Base-by-base conservation (phyloP, 2,888 invertebrate genomes). In the Mythimna vitellina region DNA sequence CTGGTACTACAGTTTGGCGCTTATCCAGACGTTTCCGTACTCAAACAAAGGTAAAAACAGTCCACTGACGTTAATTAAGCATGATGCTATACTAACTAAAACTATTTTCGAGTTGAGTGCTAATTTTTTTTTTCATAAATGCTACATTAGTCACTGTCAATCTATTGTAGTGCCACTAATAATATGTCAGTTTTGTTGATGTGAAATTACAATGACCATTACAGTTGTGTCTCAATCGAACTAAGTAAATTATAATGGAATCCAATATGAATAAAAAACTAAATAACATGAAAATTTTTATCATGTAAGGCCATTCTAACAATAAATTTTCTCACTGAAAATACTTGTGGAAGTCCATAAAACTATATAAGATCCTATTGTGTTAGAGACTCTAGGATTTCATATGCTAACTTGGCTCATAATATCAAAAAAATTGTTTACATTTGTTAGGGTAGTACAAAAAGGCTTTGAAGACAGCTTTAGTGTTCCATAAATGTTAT, bases 1-100 rank as follows among this genome's bases (percentile, higher is more conserved):
- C 82, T 86, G 85, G 81, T 84, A 86, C 84, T 83, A 79, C 85
- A 84, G 87, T 80, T 92, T 92, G 92, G 91, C 92, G 88, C 84
- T 80, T 83, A 78, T 91, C 92, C 92, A 92, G 91, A 80, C 82
- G 78, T 85, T 85, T 83, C 79, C 83, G 84, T 85, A 79, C 69
- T 84, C 82, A 81, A 82, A 81, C 76, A 85, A 89, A 92, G 91
- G 92, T 91, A 92, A 90, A 89, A 87, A 79, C 85, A 76, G 80
- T 72, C 73, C 58, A 80, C 82, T 86, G 85, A 87, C 83, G 86
- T 83, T 85, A 85, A 79, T 85, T 81, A 78, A 71, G 84, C 87
- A 88, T 87, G 86, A 78, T 83, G 71, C 73, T 82, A 38, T 64
- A 69, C 78, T 82, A 84, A 81, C 78, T 82, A 81, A 80, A 70